Evolutionary conservation across 2,888 invertebrate genomes (phyloP).

Genomic region (Chalcis sispes): DNA sequence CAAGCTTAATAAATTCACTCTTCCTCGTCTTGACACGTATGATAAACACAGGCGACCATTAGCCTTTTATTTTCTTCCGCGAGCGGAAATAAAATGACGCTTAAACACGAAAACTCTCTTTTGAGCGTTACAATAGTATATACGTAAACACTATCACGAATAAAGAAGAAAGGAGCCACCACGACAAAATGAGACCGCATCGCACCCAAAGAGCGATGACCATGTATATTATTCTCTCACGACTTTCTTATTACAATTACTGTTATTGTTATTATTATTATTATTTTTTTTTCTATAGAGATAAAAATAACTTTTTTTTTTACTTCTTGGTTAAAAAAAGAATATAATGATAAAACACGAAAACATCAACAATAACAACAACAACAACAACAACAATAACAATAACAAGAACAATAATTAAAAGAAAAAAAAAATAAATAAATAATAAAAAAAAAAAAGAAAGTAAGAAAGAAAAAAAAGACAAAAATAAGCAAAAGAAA

Average conservation of each 20-base stretch:
- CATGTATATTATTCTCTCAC: constrained; percentile 39
- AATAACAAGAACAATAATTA: background rate
- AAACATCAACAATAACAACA: too few species aligned
- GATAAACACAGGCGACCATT: constrained; percentile 47
- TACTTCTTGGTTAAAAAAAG: too few species aligned
- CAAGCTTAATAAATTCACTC: constrained; percentile 46
- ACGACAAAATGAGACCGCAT: constrained; percentile 41
- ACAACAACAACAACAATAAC: too few species aligned
- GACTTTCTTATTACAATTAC: constrained; percentile 1
- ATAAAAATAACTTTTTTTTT: too few species aligned
- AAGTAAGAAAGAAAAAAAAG: background rate
- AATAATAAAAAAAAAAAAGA: background rate
- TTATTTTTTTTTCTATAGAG: too few species aligned
- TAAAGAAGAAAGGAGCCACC: background rate
- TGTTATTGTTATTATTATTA: too few species aligned
- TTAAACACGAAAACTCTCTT: constrained; percentile 26
- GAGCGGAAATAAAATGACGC: constrained; percentile 6
- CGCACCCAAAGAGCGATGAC: constrained; percentile 59
- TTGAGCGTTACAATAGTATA: too few species aligned
- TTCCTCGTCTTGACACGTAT: constrained; percentile 19
- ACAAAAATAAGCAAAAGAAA: constrained; percentile 4
- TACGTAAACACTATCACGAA: too few species aligned
- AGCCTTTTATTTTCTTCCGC: constrained; percentile 17
- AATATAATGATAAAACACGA: too few species aligned
- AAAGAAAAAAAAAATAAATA: background rate